Percentiles rank a stretch among this genome's conserved stretches.
Conservation (phyloP, 2,113 vertebrate genomes). For the Trogon surrucura region DNA sequence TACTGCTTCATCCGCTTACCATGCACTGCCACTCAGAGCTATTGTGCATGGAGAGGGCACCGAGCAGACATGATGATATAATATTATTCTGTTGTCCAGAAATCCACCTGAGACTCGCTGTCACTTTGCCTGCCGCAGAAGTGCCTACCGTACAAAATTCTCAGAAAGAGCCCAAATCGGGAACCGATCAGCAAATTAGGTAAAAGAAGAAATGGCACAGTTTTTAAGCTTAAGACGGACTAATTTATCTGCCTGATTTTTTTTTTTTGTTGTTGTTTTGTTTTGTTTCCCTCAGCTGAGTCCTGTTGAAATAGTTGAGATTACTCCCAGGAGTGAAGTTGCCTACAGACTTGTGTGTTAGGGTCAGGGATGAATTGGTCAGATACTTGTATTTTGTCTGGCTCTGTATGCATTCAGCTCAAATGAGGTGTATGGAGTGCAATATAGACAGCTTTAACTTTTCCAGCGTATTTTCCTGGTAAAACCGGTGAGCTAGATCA, state of each 20-base stretch:
- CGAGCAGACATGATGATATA: not conserved
- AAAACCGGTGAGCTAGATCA: not conserved
- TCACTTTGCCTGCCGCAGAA: not conserved
- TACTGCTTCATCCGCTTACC: constrained; percentile 68
- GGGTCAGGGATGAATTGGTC: not conserved
- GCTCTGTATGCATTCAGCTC: not conserved
- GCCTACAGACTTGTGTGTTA: not conserved
- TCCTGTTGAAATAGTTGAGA: not conserved
- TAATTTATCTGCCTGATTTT: not conserved
- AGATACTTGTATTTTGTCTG: not conserved
- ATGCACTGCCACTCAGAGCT: constrained; percentile 60
- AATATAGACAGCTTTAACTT: not conserved
- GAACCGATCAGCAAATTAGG: not conserved
- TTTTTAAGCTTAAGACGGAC: not conserved
- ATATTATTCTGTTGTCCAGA: constrained; percentile 41
- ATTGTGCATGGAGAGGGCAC: constrained; percentile 61
- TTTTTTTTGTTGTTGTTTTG: too few species aligned
- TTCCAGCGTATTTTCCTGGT: not conserved
- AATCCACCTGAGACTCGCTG: constrained; percentile 9
- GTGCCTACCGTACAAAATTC: not conserved
- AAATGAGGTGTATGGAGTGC: not conserved
- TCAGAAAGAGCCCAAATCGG: not conserved
- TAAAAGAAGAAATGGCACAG: not conserved
- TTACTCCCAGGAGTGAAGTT: not conserved
- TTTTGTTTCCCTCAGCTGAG: not conserved